Conservation (phyloP, 2,797 vertebrate species). For the Apogon talboti region DNA sequence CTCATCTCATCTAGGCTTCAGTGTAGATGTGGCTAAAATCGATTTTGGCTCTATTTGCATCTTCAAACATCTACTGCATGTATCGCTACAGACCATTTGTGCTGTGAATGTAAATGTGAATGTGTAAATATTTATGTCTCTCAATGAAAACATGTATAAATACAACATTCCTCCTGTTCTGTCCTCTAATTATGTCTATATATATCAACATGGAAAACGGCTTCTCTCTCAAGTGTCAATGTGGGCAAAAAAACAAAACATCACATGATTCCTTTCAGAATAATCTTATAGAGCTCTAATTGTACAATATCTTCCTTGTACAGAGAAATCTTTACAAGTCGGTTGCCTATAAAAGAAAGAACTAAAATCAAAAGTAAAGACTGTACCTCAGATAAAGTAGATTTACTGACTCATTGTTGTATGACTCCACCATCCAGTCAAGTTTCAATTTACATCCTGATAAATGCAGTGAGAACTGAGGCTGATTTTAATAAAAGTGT, state of each 20-base stretch:
- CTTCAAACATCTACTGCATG: neutral
- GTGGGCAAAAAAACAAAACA: neutral
- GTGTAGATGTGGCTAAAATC: neutral
- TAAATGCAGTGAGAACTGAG: too few relatives aligned
- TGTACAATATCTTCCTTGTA: neutral
- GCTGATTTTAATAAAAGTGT: too few relatives aligned
- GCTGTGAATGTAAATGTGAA: neutral
- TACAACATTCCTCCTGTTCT: neutral
- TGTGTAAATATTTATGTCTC: constrained; percentile 9
- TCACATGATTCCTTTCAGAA: neutral
- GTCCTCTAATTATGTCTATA: too few relatives aligned
- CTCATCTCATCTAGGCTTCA: neutral
- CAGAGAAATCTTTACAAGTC: neutral
- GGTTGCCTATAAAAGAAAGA: neutral
- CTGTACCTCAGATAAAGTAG: neutral
- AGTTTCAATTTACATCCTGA: too few relatives aligned
- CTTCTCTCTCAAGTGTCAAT: neutral
- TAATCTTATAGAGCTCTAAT: neutral
- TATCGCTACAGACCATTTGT: constrained; percentile 8
- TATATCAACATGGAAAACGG: too few relatives aligned
- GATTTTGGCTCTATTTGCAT: constrained; percentile 1
- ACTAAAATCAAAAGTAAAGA: neutral
- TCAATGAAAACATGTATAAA: neutral
- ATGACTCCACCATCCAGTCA: too few relatives aligned
- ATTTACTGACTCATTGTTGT: too few relatives aligned